These are phyloP conservation scores for Indri indri DNA, from an alignment of 2,113 vertebrate genomes.

Conservation along the genomic window DNA sequence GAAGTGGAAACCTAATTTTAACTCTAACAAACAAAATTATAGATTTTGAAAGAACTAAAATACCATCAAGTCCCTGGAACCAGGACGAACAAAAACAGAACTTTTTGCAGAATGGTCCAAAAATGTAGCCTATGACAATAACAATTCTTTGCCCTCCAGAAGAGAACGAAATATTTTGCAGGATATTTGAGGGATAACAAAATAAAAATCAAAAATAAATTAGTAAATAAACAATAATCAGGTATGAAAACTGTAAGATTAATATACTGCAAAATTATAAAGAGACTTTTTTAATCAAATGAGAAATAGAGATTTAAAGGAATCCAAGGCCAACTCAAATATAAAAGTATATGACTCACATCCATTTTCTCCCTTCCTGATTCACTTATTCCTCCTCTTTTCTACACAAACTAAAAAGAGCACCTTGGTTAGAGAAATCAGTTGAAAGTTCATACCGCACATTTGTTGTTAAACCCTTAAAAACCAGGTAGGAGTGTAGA, in stretches of 20 bases:
- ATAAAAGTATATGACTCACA: not conserved
- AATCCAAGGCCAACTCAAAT: not conserved
- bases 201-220: not conserved
- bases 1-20: conserved; percentile 25
- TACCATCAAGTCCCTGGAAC: not conserved
- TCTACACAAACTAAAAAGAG: not conserved
- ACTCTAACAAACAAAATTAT: conserved; percentile 5
- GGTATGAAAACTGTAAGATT: not conserved
- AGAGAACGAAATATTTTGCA: not conserved
- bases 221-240: not conserved
- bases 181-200: not conserved
- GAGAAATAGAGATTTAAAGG: not conserved
- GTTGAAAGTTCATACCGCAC: not conserved
- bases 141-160: not conserved
- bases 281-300: not conserved
- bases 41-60: not conserved
- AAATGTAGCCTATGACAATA: not conserved
- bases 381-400: not conserved
- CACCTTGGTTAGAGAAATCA: not conserved
- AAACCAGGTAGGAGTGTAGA: not conserved
- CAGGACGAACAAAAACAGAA: conserved; percentile 17
- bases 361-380: not conserved
- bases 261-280: not conserved
- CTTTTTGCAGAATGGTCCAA: not conserved
- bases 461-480: not conserved